A percentile compares a stretch with the other conserved stretches of the same genome.
These are phyloP conservation scores for Vulpes lagopus DNA, from an alignment of 2,113 vertebrate species.

Conservation along the genomic window DNA sequence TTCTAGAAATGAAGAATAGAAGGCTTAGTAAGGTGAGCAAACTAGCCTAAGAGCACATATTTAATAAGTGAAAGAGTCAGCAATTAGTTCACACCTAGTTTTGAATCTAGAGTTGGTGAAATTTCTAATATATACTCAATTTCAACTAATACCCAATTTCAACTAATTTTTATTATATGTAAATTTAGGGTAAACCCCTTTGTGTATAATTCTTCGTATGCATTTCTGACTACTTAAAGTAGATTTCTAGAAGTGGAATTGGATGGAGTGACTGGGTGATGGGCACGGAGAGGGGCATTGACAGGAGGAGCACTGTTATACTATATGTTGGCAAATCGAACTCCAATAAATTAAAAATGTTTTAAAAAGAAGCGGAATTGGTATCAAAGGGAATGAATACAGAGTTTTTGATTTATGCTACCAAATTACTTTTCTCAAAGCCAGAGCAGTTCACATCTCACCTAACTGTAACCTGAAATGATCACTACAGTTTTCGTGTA, in stretches of 20 bases:
- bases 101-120: neutral
- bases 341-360: no score
- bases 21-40: neutral
- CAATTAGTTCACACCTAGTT: neutral
- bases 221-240: slow-evolving; percentile 32
- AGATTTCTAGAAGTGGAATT: neutral
- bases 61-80: neutral
- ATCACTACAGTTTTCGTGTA: neutral
- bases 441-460: neutral
- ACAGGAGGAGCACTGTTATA: no score
- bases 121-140: neutral
- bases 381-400: neutral
- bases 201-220: neutral
- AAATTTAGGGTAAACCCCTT: slow-evolving; percentile 3
- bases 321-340: no score
- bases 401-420: neutral
- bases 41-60: neutral
- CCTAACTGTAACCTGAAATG: neutral
- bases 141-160: neutral
- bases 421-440: neutral
- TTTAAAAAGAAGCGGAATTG: neutral
- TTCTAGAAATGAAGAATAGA: neutral
- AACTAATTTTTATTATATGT: neutral
- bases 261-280: neutral
- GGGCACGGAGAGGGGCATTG: no score